Conservation (phyloP, 2,797 vertebrate species). For the Triplophysa bombifrons region DNA sequence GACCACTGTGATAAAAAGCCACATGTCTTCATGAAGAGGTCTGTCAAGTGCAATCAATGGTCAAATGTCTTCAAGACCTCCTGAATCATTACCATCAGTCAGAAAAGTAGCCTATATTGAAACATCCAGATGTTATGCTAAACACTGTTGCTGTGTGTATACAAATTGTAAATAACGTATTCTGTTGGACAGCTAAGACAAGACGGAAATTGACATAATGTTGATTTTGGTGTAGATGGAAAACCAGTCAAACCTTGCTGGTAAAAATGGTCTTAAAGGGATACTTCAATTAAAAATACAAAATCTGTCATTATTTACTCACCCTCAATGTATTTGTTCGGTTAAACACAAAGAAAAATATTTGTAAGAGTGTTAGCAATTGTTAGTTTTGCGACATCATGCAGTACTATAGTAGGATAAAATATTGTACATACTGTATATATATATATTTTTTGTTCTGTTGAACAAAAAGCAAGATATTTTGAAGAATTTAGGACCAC, state of each 20-base stretch:
- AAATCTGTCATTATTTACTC: no score
- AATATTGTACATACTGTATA: no score
- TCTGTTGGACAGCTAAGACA: background rate
- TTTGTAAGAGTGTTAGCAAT: no score
- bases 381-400: no score
- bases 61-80: slow-evolving; percentile 1
- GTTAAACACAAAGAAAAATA: no score
- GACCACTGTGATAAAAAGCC: slow-evolving; percentile 2
- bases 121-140: slow-evolving; percentile 1
- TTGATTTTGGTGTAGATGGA: background rate
- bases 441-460: no score
- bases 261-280: background rate
- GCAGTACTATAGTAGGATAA: no score
- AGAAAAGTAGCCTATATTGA: background rate
- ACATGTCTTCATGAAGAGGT: slow-evolving; percentile 15
- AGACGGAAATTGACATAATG: background rate
- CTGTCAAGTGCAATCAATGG: slow-evolving; percentile 9
- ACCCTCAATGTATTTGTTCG: no score
- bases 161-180: background rate
- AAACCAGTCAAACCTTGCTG: background rate
- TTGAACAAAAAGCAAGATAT: no score
- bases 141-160: slow-evolving; percentile 5
- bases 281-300: no score
- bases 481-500: no score
- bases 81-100: slow-evolving; percentile 10